A percentile compares a stretch with the other conserved stretches of the same genome.
phyloP scores from a whole-genome alignment of 2,113 vertebrate species.

The Protobothrops mucrosquamatus region DNA sequence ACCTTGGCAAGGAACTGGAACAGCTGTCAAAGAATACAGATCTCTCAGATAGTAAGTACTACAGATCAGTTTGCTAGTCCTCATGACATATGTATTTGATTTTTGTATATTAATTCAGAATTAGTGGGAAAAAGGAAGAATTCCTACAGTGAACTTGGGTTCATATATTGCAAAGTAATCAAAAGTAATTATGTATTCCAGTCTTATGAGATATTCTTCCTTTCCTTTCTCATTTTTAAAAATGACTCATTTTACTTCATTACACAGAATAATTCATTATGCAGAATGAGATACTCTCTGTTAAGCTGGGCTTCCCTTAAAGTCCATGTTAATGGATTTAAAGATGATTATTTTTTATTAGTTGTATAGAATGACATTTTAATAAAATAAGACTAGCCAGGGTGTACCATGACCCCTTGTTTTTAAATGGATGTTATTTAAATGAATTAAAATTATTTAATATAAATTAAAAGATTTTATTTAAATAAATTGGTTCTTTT shows the following conservation, averaged over 20 bases:
- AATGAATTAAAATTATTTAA: not conserved
- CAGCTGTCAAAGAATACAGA: constrained; percentile 88
- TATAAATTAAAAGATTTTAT: not conserved
- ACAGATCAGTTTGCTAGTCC: not conserved
- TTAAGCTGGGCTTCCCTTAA: not conserved
- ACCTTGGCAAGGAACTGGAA: constrained; percentile 95
- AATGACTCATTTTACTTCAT: not conserved
- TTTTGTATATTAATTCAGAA: not conserved
- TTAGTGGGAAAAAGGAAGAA: not conserved
- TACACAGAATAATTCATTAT: not conserved
- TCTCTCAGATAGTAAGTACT: constrained; percentile 79
- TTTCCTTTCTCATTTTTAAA: not conserved
- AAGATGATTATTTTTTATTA: not conserved
- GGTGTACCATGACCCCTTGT: not conserved
- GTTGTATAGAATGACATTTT: not conserved
- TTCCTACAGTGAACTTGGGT: not conserved
- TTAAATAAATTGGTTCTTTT: not conserved
- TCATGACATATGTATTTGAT: not conserved
- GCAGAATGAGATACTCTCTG: not conserved
- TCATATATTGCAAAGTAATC: not conserved
- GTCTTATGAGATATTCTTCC: not conserved
- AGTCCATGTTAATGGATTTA: not conserved
- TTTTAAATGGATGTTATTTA: not conserved
- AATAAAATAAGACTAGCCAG: not conserved
- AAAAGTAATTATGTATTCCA: not conserved